phyloP scores from a whole-genome alignment of 92 coral and sea anemone genomes.

The Epizoanthus rinbou region DNA sequence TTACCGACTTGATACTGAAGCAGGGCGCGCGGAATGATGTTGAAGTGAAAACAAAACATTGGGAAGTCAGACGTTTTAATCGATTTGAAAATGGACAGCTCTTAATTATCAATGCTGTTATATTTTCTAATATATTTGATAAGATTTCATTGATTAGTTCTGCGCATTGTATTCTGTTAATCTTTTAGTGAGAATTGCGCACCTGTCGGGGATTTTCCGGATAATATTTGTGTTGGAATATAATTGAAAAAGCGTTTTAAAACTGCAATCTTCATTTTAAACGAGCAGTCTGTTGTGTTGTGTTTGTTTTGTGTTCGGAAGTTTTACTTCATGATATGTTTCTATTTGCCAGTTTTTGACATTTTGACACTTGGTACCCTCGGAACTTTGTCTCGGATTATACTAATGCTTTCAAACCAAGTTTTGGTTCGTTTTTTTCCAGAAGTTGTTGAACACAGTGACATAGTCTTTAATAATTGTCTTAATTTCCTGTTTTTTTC shows the following conservation, averaged over 20 bases:
- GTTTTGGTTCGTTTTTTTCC: background rate
- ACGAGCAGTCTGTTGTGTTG: background rate
- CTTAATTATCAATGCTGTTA: background rate
- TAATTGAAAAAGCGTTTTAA: slow-evolving; percentile 8
- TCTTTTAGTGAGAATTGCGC: background rate
- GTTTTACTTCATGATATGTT: background rate
- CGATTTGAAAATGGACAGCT: background rate
- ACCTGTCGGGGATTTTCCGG: background rate
- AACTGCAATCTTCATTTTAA: background rate
- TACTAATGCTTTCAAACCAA: background rate
- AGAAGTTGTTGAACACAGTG: background rate
- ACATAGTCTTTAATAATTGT: background rate
- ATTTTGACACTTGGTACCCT: background rate
- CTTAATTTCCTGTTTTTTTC: background rate
- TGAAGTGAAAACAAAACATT: too few relatives aligned
- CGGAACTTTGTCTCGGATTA: background rate
- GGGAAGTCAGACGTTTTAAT: background rate
- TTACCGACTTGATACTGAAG: too few relatives aligned
- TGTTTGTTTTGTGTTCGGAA: background rate
- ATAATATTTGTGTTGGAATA: background rate
- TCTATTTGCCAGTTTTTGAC: background rate
- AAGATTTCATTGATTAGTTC: background rate
- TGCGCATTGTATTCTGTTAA: background rate
- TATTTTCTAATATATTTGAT: background rate
- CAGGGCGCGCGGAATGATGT: too few relatives aligned